A percentile compares a stretch with the other conserved stretches of the same genome.
Evolutionary conservation across 2,113 vertebrate genomes (phyloP).

Genomic region (Rallus limicola): DNA sequence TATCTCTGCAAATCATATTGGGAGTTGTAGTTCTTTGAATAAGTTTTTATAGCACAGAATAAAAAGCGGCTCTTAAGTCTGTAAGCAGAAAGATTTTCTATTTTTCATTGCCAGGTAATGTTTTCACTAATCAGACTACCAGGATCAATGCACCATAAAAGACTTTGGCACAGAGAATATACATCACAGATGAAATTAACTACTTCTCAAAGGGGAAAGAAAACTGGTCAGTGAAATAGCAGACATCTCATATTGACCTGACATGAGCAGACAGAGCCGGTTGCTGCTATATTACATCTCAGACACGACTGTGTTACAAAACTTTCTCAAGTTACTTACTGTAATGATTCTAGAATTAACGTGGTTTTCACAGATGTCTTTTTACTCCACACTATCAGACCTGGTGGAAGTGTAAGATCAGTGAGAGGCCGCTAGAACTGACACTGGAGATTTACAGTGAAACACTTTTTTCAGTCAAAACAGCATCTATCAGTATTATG

Average conservation of each 20-base stretch:
- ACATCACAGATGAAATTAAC: slow-evolving; percentile 3
- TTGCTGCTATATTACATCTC: neutral
- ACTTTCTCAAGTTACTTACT: neutral
- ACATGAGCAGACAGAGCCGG: neutral
- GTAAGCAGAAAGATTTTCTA: neutral
- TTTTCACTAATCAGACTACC: neutral
- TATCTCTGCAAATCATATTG: slow-evolving; percentile 7
- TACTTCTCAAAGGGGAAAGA: slow-evolving; percentile 9
- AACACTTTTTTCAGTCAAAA: neutral
- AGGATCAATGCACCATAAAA: neutral
- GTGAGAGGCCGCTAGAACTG: neutral
- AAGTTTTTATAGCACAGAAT: slow-evolving; percentile 12
- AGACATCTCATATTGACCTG: neutral
- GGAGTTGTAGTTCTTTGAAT: slow-evolving; percentile 5
- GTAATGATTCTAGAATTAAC: neutral
- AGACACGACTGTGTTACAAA: neutral
- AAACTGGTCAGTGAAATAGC: neutral
- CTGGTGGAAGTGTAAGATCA: neutral
- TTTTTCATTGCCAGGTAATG: neutral
- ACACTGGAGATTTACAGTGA: neutral
- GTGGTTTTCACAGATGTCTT: neutral
- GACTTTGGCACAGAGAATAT: neutral
- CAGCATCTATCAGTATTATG: neutral
- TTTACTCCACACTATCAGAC: neutral
- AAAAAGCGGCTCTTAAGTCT: neutral